Evolutionary conservation across 2,797 vertebrate species (phyloP), one percentile per base, ranked within the genome.

Genomic region (Rhinichthys osculus): DNA sequence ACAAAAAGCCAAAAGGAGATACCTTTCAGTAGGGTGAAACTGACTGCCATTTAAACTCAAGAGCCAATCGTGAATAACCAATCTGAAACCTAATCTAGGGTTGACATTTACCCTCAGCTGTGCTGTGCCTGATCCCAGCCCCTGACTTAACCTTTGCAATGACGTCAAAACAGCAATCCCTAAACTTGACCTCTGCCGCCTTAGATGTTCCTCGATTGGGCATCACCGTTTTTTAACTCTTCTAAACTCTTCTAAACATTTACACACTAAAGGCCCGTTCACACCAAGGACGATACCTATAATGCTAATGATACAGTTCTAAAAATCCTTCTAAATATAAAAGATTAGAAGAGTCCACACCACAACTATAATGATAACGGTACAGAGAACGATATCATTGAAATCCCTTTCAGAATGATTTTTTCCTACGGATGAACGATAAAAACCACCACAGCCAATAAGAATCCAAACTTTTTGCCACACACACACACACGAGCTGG

Each of bases 131-230:
- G 57, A 76, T 14, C 23, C 14, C n/a, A 77, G 42, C 21, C 8
- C 42, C 27, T 47, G 40, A 83, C 8, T 21, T 62, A 59, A 44
- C 71, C 21, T 66, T 77, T 57, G 33, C 54, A 10, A n/a, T 21
- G 9, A 67, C 14, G 14, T 50, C 57, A 66, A 67, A 27, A 54
- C 35, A n/a, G 50, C 57, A 78, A 78, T 44, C 66, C 7, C 64
- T 67, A 21, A 77, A 67, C 44, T 70, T 78, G n/a, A 70, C 35
- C 62, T 59, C 64, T 77, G 59, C 72, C 27, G 52, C 54, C 16
- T 69, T 38, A 19, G 23, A 76, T 77, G 64, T 84, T 42, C 5
- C 33, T 69, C 0, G 16, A n/a, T 69, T n/a, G 33, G 8, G 21
- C 17, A 44, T 40, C 16, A 38, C 33, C 30, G 33, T 27, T 33